Percentiles rank a stretch among this genome's conserved stretches.
Conservation (phyloP, 2,888 invertebrate species). For the Aspidiotus rigidus region DNA sequence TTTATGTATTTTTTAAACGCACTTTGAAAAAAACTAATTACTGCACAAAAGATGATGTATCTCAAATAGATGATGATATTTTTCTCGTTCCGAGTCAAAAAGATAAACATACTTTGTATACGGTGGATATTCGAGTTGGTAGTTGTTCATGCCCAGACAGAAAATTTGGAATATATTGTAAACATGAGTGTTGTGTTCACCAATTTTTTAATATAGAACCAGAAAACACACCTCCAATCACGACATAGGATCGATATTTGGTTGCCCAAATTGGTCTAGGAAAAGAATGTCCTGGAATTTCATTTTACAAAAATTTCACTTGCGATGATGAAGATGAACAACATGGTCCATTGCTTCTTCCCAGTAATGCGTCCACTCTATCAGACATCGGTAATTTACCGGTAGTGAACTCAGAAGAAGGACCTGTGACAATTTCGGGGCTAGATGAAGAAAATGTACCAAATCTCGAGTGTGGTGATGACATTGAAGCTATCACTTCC, state of each 20-base stretch:
- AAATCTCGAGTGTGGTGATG: too few relatives aligned
- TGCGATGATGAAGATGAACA: too few relatives aligned
- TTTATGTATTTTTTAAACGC: not conserved
- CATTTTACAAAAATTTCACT: not conserved
- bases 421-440: too few relatives aligned
- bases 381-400: too few relatives aligned
- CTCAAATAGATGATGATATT: conserved; percentile 1
- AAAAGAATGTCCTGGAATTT: not conserved
- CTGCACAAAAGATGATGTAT: conserved; percentile 4
- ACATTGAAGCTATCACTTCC: too few relatives aligned
- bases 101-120: conserved; percentile 3
- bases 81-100: conserved; percentile 12
- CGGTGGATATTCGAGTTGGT: conserved; percentile 6
- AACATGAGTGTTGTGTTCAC: conserved; percentile 8
- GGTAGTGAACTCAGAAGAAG: too few relatives aligned
- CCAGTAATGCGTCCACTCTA: too few relatives aligned
- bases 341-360: too few relatives aligned
- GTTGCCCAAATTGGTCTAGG: not conserved
- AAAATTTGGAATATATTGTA: conserved; percentile 9
- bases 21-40: not conserved
- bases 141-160: conserved; percentile 13
- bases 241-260: not conserved
- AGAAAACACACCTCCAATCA: not conserved
- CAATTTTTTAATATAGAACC: not conserved
- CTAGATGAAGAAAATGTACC: too few relatives aligned